These are phyloP conservation scores for Eclectus roratus DNA, from an alignment of 2,113 vertebrate genomes.

Conservation along the genomic window DNA sequence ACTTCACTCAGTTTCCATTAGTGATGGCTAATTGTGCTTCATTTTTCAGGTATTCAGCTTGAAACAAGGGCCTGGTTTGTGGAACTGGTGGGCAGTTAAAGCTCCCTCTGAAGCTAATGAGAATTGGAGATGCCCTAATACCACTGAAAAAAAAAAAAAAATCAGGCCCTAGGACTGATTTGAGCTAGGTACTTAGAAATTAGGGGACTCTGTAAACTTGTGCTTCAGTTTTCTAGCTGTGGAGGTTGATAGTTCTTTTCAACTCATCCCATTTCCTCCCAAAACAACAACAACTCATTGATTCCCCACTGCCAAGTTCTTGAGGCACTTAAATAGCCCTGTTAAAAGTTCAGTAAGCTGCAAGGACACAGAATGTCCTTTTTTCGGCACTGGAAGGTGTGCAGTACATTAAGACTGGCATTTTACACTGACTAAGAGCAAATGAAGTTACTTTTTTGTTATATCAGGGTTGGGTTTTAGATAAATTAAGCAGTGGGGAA, in stretches of 20 bases:
- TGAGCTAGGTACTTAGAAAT: slow-evolving; percentile 15
- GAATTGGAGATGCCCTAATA: not conserved
- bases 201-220: not conserved
- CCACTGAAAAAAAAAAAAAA: not conserved
- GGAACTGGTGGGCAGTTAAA: slow-evolving; percentile 12
- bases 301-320: not conserved
- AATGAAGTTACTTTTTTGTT: not conserved
- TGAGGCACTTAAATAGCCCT: not conserved
- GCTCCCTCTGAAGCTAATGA: not conserved
- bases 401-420: not conserved
- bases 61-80: slow-evolving; percentile 15
- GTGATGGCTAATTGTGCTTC: not conserved
- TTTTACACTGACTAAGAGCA: not conserved
- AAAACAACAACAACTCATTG: not conserved
- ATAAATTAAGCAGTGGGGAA: not conserved
- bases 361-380: not conserved
- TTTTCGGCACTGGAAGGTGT: not conserved
- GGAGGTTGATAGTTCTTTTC: not conserved
- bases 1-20: not conserved
- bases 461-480: not conserved
- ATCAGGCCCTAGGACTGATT: not conserved
- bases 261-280: not conserved
- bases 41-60: slow-evolving; percentile 22
- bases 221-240: not conserved
- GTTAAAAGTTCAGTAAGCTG: not conserved